Evolutionary conservation across 2,113 vertebrate species (phyloP).

Genomic region (Alces alces): DNA sequence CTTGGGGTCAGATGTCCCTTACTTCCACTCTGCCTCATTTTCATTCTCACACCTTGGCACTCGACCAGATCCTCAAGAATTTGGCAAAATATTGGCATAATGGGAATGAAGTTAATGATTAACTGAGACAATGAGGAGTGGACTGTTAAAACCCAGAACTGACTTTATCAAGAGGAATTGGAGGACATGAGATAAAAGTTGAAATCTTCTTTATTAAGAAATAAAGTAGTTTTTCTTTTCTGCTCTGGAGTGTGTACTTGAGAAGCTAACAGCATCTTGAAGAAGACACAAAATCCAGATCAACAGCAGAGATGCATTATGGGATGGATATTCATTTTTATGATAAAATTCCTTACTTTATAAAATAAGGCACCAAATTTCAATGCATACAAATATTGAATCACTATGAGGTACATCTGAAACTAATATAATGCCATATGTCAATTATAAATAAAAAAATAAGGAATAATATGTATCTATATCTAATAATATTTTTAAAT

Average conservation of each 20-base stretch:
- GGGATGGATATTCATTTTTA: neutral
- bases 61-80: neutral
- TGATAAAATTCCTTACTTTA: neutral
- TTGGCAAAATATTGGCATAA: neutral
- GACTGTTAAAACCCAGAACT: neutral
- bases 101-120: neutral
- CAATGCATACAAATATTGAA: neutral
- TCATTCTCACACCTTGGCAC: neutral
- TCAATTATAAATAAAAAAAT: neutral
- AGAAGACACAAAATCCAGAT: neutral
- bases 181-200: neutral
- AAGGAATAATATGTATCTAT: neutral
- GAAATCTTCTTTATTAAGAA: neutral
- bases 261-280: neutral
- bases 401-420: neutral
- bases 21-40: too few relatives aligned
- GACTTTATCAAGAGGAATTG: neutral
- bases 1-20: neutral
- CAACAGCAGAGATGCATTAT: neutral
- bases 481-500: neutral
- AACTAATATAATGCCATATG: neutral
- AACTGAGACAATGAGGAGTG: neutral
- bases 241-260: neutral
- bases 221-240: neutral
- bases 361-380: neutral